Base-by-base conservation (phyloP, 2,113 vertebrate genomes). In the Corynorhinus townsendii region DNA sequence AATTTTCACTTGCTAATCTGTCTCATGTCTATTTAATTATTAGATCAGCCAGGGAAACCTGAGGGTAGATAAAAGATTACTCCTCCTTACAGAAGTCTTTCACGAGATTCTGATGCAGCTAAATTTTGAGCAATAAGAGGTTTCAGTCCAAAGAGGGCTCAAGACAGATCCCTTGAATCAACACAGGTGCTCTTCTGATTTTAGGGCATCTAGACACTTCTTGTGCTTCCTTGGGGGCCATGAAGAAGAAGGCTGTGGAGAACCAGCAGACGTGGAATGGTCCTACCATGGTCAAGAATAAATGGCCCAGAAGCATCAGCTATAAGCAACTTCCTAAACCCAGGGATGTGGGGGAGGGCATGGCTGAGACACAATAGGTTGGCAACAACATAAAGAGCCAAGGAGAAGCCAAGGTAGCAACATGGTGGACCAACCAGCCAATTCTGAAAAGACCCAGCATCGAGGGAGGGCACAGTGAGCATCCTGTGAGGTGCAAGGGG, bases 331-430 rank as follows among this genome's bases (percentile, higher is more conserved):
- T 4, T 28, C 22, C 11, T 56, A 20, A 64, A 35, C 19, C 11
- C 19, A 11, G 30, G 20, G 9, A 47, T 19, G 26, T 15, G 38
- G 43, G 0, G 28, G 14, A n/a, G 2, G 16, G 1, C 45, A 3
- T 8, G 2, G 4, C 38, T n/a, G 49, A 88, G 88, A 28, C 24
- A 62, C 19, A 15, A 22, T 24, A 4, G 1, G 14, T 11, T 77
- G 11, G 26, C 16, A 66, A 6, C 28, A 26, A 56, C 33, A 14
- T 17, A 91, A 64, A 35, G 40, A 77, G 12, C 5, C 30, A 33
- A 47, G 24, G 7, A 33, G 5, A 11, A 45, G 5, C 33, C 16
- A 30, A 66, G 4, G 45, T 22, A 45, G 47, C 19, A 49, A 24
- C 16, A 20, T 4, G n/a, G 56, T 54, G 17, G 33, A 3, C 40